Evolutionary conservation across 2,797 vertebrate species (phyloP).

Genomic region (Melanotaenia parkinsoni): DNA sequence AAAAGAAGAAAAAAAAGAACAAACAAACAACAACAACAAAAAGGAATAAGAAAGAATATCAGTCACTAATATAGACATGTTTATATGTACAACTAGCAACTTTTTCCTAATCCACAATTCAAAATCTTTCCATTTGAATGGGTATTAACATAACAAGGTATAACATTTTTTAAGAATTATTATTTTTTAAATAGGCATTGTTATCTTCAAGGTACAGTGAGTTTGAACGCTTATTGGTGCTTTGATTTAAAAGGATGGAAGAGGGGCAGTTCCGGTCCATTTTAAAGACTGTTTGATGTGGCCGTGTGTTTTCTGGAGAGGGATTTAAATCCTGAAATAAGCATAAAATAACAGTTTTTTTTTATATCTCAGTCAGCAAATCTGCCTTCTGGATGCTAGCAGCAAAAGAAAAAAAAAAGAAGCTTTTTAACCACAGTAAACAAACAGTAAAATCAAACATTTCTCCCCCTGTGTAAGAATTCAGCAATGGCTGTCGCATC

Average conservation of each 20-base stretch:
- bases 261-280: conserved; percentile 19
- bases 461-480: conserved; percentile 20
- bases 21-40: no score
- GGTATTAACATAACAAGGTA: background rate
- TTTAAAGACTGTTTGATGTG: conserved; percentile 40
- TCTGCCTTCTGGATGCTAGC: conserved; percentile 22
- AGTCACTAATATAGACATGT: background rate
- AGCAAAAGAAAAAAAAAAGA: background rate
- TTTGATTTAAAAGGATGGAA: conserved; percentile 26
- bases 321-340: background rate
- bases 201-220: conserved; percentile 24
- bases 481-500: conserved; percentile 20
- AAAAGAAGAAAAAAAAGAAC: background rate
- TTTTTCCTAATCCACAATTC: background rate
- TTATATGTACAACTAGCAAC: background rate
- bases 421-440: conserved; percentile 9
- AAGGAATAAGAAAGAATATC: background rate
- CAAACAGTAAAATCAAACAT: conserved; percentile 14
- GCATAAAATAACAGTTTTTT: conserved; percentile 8
- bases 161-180: conserved; percentile 25
- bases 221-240: conserved; percentile 13
- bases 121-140: conserved; percentile 3
- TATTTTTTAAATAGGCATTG: conserved; percentile 9
- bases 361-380: conserved; percentile 33
- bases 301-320: conserved; percentile 12